Evolutionary conservation across 2,888 invertebrate species (phyloP).

Genomic region (Melipona bicolor): DNA sequence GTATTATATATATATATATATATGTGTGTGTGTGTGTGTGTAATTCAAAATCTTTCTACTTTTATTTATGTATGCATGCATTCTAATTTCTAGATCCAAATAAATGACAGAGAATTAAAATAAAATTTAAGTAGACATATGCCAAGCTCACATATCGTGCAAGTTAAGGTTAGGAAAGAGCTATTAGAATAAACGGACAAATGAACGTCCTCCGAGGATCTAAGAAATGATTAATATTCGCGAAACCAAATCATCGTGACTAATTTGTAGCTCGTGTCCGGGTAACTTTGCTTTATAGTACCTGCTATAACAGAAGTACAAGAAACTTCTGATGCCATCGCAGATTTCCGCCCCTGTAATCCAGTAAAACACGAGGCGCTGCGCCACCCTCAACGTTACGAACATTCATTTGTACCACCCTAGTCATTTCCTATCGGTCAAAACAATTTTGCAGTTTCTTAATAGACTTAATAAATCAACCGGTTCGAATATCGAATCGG

Average conservation of each 20-base stretch:
- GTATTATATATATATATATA: too few relatives aligned
- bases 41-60: background rate
- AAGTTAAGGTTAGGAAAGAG: background rate
- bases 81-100: background rate
- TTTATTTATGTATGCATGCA: background rate
- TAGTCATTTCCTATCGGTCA: slow-evolving; percentile 75
- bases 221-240: slow-evolving; percentile 44
- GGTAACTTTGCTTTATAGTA: slow-evolving; percentile 7
- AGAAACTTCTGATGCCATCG: slow-evolving; percentile 63
- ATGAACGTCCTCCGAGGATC: slow-evolving; percentile 8
- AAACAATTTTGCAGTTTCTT: slow-evolving; percentile 73
- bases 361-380: slow-evolving; percentile 66
- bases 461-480: slow-evolving; percentile 72
- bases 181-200: slow-evolving; percentile 20
- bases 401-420: slow-evolving; percentile 66
- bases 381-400: slow-evolving; percentile 63
- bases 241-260: slow-evolving; percentile 41
- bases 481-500: slow-evolving; percentile 41
- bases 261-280: slow-evolving; percentile 31
- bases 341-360: slow-evolving; percentile 67
- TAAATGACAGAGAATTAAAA: background rate
- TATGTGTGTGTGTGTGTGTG: too few relatives aligned
- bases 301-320: slow-evolving; percentile 26
- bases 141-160: background rate
- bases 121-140: background rate